Conservation (phyloP, 2,797 vertebrate species). For the Epinephelus malabaricus region DNA sequence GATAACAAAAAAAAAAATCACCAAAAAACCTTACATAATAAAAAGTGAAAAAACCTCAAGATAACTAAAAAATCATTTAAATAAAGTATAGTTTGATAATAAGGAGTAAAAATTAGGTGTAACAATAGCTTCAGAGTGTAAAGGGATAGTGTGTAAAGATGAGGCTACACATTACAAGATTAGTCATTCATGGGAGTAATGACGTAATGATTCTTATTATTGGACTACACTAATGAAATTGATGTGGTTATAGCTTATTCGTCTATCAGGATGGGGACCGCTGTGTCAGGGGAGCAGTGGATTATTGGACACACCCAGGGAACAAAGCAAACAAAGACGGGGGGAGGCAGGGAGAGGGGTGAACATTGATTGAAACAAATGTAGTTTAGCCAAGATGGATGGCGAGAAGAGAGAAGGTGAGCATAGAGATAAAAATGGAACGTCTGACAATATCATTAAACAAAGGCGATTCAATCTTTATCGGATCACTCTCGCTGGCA, state of each 20-base stretch:
- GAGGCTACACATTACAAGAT: slow-evolving; percentile 19
- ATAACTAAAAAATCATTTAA: not conserved
- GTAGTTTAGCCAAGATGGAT: slow-evolving; percentile 56
- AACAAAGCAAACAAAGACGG: slow-evolving; percentile 54
- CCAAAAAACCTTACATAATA: not conserved
- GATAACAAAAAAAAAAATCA: not conserved
- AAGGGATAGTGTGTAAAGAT: not conserved
- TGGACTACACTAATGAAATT: slow-evolving; percentile 49
- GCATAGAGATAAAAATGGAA: slow-evolving; percentile 60
- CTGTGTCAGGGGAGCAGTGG: slow-evolving; percentile 42
- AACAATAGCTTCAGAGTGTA: not conserved
- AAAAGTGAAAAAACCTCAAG: not conserved
- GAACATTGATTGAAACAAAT: slow-evolving; percentile 64
- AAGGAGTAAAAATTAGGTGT: not conserved
- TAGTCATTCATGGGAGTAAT: not conserved
- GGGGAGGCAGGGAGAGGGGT: slow-evolving; percentile 24
- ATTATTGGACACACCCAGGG: slow-evolving; percentile 57
- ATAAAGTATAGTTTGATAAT: not conserved
- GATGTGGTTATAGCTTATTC: slow-evolving; percentile 26
- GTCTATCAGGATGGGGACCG: not conserved
- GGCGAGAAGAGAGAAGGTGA: slow-evolving; percentile 24
- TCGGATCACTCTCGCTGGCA: slow-evolving; percentile 49
- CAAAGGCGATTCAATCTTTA: slow-evolving; percentile 65
- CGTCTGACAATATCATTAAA: slow-evolving; percentile 56
- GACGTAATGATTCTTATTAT: slow-evolving; percentile 23